A percentile compares a stretch with the other conserved stretches of the same genome.
Conservation (phyloP, 2,113 vertebrate species). For the Colossoma macropomum region DNA sequence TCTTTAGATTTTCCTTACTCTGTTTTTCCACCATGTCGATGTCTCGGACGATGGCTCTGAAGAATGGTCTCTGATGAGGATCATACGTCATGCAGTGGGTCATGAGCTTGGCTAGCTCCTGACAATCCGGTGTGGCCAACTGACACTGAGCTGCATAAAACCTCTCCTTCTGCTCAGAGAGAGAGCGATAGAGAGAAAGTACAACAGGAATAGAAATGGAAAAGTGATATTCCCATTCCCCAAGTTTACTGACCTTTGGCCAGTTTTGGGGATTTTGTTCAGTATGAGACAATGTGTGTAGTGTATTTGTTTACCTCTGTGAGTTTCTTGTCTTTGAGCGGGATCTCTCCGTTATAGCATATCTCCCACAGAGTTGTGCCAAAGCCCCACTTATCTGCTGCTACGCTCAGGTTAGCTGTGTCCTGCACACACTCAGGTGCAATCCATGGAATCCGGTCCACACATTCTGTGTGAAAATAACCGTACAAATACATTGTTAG, state of each 20-base stretch:
- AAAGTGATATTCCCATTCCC: not conserved
- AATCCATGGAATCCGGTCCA: conserved; percentile 95
- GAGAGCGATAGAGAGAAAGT: not conserved
- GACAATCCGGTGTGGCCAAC: conserved; percentile 88
- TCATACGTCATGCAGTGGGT: conserved; percentile 98
- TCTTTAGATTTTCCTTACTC: conserved; percentile 75
- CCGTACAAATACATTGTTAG: not conserved
- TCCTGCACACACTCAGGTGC: conserved; percentile 93
- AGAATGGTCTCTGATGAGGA: conserved; percentile 93
- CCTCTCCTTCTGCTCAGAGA: conserved; percentile 87
- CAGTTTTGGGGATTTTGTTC: not conserved
- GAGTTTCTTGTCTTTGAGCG: conserved; percentile 94
- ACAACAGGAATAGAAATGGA: not conserved
- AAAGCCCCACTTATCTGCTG: conserved; percentile 97
- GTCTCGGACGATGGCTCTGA: conserved; percentile 95
- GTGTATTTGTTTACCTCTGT: conserved; percentile 83
- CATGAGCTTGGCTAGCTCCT: conserved; percentile 93
- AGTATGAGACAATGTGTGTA: not conserved
- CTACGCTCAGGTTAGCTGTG: conserved; percentile 83
- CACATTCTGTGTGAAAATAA: conserved; percentile 80
- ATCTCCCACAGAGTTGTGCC: conserved; percentile 98
- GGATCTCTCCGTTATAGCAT: conserved; percentile 94
- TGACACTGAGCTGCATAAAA: conserved; percentile 89
- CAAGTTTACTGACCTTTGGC: no score
- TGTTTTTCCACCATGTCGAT: conserved; percentile 90